Base-by-base conservation (phyloP, 2,888 invertebrate species). In the Apodemia duryi region DNA sequence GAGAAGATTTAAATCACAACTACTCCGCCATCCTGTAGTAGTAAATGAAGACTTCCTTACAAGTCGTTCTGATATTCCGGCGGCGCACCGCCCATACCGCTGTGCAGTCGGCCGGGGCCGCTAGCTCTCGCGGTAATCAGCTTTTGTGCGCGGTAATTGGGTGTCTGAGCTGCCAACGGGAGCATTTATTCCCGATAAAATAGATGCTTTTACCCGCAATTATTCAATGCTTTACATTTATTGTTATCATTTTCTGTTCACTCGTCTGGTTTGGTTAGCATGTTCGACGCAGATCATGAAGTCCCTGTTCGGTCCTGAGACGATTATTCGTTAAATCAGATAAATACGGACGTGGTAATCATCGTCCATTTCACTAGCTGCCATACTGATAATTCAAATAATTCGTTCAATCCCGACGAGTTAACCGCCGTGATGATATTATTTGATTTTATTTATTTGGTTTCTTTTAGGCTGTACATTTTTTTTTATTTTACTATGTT, bases 141-240 rank as follows among this genome's bases (percentile, higher is more conserved):
- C 91, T 91, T 90, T 91, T 91, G 89, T 91, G 88, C 83, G 81
- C 86, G 80, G 88, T 91, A 91, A 91, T 91, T 91, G 90, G 90
- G 88, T 90, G 90, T 89, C 89, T 91, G 89, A 90, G 88, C 89
- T 89, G 86, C 88, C 90, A 88, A 88, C 87, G 87, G 84, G 84
- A 85, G 88, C 91, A 88, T 91, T 91, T 91, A 90, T 89, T 88
- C 85, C 84, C 85, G 83, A 89, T 90, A 90, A 90, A 91, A 90
- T 91, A 88, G 89, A 90, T 86, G 88, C 67, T 86, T 88, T 86
- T 86, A 84, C 84, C 80, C 82, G 77, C 82, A 86, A 87, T 86
- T 84, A 80, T 83, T 84, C 78, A 80, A 82, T 82, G 78, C 82
- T 83, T 82, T 81, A 82, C 13, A 60, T 13, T 60, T 29, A 46